These are phyloP conservation scores for Aphodius sticticus DNA, from an alignment of 2,888 invertebrate genomes.

Conservation along the genomic window DNA sequence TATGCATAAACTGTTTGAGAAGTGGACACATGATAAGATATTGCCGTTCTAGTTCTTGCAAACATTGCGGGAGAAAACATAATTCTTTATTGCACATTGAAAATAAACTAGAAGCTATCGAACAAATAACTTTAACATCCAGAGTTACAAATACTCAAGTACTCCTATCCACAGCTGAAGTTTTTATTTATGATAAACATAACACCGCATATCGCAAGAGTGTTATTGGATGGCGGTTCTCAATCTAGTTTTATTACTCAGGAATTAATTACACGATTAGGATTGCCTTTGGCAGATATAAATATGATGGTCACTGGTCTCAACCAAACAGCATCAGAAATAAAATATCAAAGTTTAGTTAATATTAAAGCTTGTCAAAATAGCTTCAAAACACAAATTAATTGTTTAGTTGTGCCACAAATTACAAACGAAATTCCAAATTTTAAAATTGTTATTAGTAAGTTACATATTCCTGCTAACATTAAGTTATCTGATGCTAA, in stretches of 20 bases:
- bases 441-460: neutral
- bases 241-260: conserved; percentile 39
- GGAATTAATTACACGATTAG: neutral
- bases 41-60: conserved; percentile 15
- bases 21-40: neutral
- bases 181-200: too few species aligned
- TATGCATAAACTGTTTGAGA: conserved; percentile 5
- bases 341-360: neutral
- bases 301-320: conserved; percentile 13
- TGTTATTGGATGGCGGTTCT: conserved; percentile 41
- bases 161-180: too few species aligned
- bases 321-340: neutral
- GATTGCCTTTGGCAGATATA: neutral
- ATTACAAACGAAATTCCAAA: conserved; percentile 6
- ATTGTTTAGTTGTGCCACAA: conserved; percentile 4
- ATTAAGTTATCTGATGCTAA: conserved; percentile 10
- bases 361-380: conserved; percentile 5
- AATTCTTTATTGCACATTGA: conserved; percentile 17
- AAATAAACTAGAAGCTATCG: neutral
- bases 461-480: conserved; percentile 10
- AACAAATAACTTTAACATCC: neutral
- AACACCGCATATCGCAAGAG: conserved; percentile 33
- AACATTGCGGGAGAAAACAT: neutral
- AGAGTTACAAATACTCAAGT: too few species aligned
- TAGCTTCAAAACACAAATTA: neutral